Conservation (phyloP, 2,113 vertebrate species). For the Pelvicachromis taeniatus region DNA sequence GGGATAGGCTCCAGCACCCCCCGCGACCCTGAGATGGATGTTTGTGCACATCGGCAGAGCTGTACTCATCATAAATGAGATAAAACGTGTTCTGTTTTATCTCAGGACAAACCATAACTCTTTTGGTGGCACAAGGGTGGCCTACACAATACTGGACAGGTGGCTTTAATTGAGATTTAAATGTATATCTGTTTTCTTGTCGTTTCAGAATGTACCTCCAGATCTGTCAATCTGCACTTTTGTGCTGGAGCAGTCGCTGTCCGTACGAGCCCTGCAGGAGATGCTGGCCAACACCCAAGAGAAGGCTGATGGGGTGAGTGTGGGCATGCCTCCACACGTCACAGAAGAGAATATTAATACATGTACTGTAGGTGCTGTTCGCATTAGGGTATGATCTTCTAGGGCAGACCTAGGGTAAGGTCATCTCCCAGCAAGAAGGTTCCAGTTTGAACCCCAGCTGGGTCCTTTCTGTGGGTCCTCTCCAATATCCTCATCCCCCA, state of each 20-base stretch:
- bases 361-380: not conserved
- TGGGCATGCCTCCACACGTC: not conserved
- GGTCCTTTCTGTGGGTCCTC: not conserved
- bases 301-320: constrained; percentile 88
- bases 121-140: not conserved
- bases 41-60: not conserved
- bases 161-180: not conserved
- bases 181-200: not conserved
- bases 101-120: too few species aligned
- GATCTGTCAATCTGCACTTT: constrained; percentile 98
- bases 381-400: not conserved
- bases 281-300: constrained; percentile 91
- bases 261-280: constrained; percentile 92
- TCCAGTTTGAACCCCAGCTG: not conserved
- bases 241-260: constrained; percentile 92
- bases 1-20: too few species aligned
- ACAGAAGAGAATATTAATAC: not conserved
- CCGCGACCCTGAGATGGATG: too few species aligned
- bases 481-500: too few species aligned
- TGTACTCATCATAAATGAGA: not conserved
- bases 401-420: not conserved
- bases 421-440: not conserved
- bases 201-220: constrained; percentile 91
- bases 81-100: too few species aligned
- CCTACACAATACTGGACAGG: not conserved